Base-by-base conservation (phyloP, 2,797 vertebrate species). In the Danionella dracula region DNA sequence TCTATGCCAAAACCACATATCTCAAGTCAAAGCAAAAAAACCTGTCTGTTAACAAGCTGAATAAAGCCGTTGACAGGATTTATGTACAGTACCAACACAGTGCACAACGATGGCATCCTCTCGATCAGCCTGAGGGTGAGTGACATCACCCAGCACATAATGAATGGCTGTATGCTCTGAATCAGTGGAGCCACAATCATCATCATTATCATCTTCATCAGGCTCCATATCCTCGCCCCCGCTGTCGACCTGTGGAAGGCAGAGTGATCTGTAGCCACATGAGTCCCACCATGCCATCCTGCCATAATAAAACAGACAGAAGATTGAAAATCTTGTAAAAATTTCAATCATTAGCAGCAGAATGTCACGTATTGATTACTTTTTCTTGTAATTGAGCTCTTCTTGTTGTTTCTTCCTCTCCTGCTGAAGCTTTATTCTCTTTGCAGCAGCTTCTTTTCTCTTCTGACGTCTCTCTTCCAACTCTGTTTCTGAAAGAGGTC, bases 241-340 rank as follows among this genome's bases (percentile, higher is more conserved):
- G 4, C 92, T 94, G 62, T 91, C 90, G 27, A 85, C 86, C 1
- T 83, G 83, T 15, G 83, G 87, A 61, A 97, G 84, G 71, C 92
- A 91, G 31, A 42, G 74, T 4, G 94, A 94, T 9, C 70, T 88
- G 74, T 96, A 98, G 40, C 86, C 74, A 45, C 83, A 89, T 4
- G 91, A 90, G 65, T 92, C 82, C 95, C 94, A 98, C 93, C 91
- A 94, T 4, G 89, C 90, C 87, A 92, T 84, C 77, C 95, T 98
- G 76, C 60, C 77, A 0, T 16, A 23, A 10, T 45, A 19, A 72
- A 5, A 3, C 29, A 72, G 44, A 68, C 58, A 49, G 9, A 49
- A 16, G 40, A 3, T 40, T 9, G 48, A 13, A 66, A 8, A 42
- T 17, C n/a, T n/a, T n/a, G n/a, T n/a, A n/a, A n/a, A n/a, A n/a